Percentiles rank a stretch among this genome's conserved stretches.
Conservation (phyloP, 2,888 invertebrate species). For the Nymphalis polychloros region DNA sequence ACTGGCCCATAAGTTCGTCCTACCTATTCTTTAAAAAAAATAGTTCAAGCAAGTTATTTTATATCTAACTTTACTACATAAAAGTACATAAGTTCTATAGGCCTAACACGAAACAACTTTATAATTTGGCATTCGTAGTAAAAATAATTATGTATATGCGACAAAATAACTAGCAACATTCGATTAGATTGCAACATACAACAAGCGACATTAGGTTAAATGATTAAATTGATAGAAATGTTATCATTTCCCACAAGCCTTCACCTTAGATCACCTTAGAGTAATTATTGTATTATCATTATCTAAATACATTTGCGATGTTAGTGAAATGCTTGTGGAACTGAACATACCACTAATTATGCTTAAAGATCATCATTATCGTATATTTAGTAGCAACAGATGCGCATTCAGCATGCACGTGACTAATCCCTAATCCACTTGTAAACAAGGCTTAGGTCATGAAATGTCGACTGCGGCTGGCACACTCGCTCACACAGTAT, state of each 20-base stretch:
- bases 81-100: too few species aligned
- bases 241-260: neutral
- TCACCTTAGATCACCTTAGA: neutral
- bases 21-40: too few species aligned
- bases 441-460: slow-evolving; percentile 35
- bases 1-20: too few species aligned
- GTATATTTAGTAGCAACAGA: slow-evolving; percentile 21
- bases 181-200: too few species aligned
- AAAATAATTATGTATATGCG: too few species aligned
- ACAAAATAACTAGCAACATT: too few species aligned
- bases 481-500: slow-evolving; percentile 19
- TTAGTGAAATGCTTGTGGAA: neutral
- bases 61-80: too few species aligned
- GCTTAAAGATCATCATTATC: slow-evolving; percentile 8
- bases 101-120: too few species aligned
- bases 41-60: too few species aligned
- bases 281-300: neutral
- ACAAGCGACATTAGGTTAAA: too few species aligned
- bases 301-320: neutral
- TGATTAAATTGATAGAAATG: too few species aligned
- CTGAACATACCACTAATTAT: neutral
- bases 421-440: slow-evolving; percentile 33
- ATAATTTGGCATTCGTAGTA: too few species aligned
- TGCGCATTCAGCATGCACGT: slow-evolving; percentile 25
- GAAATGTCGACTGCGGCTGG: slow-evolving; percentile 20